Evolutionary conservation across 2,888 invertebrate genomes (phyloP).

Genomic region (Druceiella hillmani): DNA sequence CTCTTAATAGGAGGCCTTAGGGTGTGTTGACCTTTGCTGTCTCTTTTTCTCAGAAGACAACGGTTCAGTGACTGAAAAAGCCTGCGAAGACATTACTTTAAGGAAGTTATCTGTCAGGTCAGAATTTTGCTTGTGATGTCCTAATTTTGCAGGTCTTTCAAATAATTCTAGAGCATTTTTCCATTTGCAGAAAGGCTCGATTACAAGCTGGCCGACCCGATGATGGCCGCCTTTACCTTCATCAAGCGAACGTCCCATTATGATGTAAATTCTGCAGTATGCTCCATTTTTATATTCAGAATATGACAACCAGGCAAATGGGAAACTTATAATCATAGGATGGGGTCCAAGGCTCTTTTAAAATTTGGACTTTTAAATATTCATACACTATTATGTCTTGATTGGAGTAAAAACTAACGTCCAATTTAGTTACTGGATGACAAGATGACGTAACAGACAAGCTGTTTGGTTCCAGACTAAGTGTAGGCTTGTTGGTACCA

Average conservation of each 20-base stretch:
- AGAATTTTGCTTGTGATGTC: conserved; percentile 15
- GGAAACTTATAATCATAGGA: conserved; percentile 14
- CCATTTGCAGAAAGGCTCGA: conserved; percentile 19
- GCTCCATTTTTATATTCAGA: conserved; percentile 18
- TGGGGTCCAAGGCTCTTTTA: conserved; percentile 16
- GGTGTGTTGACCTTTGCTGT: conserved; percentile 13
- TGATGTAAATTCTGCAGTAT: conserved; percentile 16
- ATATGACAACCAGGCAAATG: conserved; percentile 15
- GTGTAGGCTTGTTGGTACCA: conserved; percentile 10
- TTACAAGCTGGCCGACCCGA: conserved; percentile 16
- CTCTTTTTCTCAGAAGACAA: conserved; percentile 16
- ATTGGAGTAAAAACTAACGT: conserved; percentile 12
- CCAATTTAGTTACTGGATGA: conserved; percentile 12
- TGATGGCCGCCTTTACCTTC: conserved; percentile 17
- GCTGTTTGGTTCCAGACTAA: conserved; percentile 12
- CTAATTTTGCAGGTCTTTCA: no score
- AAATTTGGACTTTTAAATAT: conserved; percentile 14
- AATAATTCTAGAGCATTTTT: no score
- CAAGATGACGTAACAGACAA: conserved; percentile 8
- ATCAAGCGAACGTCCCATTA: conserved; percentile 18
- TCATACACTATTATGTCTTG: conserved; percentile 12
- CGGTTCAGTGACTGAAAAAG: conserved; percentile 12
- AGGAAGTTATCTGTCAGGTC: conserved; percentile 19
- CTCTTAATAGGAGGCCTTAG: conserved; percentile 11
- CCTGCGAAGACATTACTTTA: conserved; percentile 17